Conservation (phyloP, 2,888 invertebrate genomes). For the Chydorus sphaericus region DNA sequence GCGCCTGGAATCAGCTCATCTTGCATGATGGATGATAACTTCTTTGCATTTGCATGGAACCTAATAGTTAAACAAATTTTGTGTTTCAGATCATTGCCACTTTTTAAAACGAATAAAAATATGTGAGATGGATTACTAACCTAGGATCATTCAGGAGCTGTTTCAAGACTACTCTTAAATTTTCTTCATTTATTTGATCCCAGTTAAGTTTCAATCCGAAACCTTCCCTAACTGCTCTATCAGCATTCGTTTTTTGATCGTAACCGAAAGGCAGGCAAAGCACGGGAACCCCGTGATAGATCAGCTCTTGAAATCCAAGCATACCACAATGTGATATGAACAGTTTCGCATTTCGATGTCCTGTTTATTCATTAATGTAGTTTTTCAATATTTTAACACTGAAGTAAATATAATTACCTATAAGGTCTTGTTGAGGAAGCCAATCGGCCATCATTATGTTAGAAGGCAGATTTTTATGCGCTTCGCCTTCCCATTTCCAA, state of each 20-base stretch:
- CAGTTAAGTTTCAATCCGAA: not conserved
- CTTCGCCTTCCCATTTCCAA: conserved; percentile 49
- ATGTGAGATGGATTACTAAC: not conserved
- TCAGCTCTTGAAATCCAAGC: conserved; percentile 4
- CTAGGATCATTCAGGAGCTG: not conserved
- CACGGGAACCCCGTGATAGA: conserved; percentile 4
- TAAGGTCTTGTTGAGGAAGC: conserved; percentile 31
- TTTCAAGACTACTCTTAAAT: not conserved
- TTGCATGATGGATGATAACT: not conserved
- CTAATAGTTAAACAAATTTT: not conserved
- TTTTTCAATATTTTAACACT: not conserved
- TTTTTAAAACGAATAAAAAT: not conserved
- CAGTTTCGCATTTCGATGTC: not conserved
- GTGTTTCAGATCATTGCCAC: too few relatives aligned
- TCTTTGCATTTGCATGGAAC: not conserved
- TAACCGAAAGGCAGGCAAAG: not conserved
- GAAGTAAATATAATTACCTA: conserved; percentile 24
- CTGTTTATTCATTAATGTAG: not conserved
- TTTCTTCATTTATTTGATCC: not conserved
- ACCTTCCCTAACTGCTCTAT: not conserved
- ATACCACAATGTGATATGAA: conserved; percentile 1
- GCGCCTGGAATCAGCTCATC: not conserved
- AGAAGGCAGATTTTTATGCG: not conserved
- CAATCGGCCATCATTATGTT: not conserved
- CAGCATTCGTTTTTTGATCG: conserved; percentile 5